Evolutionary conservation across 2,113 vertebrate species (phyloP).

Genomic region (Rhinolophus sinicus): DNA sequence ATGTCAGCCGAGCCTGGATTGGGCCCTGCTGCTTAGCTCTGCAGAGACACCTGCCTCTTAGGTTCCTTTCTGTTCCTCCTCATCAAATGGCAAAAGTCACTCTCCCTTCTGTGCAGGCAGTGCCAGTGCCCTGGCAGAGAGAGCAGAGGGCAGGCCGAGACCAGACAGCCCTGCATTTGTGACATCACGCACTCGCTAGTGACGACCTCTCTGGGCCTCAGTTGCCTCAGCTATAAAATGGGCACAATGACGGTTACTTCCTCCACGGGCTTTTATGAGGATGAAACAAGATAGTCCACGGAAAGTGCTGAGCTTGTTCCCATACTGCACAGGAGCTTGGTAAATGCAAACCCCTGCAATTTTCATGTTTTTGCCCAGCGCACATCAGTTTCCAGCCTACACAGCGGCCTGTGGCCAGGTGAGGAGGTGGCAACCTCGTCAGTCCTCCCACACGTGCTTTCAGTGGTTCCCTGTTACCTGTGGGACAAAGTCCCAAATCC

Average conservation of each 20-base stretch:
- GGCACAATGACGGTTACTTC: neutral
- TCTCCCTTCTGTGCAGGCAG: accelerated
- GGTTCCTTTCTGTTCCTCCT: neutral
- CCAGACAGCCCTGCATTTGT: neutral
- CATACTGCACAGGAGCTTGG: accelerated
- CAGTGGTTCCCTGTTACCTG: neutral
- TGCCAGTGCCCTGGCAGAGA: accelerated
- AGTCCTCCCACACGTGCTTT: neutral
- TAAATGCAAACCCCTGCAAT: neutral
- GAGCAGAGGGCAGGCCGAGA: neutral
- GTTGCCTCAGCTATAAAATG: neutral
- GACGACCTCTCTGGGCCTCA: neutral
- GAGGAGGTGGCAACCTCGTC: neutral
- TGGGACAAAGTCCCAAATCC: neutral
- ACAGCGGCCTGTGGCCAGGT: neutral
- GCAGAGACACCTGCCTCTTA: neutral
- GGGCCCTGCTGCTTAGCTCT: too few relatives aligned
- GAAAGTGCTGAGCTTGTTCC: neutral
- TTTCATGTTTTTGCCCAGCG: neutral
- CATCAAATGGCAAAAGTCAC: neutral
- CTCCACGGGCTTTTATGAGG: neutral
- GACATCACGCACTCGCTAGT: accelerated
- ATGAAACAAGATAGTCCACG: neutral
- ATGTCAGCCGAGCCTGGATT: accelerated
- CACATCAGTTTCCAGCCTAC: neutral